A percentile compares a stretch with the other conserved stretches of the same genome.
Conservation (phyloP, 2,113 vertebrate genomes). For the Amphiprion percula region DNA sequence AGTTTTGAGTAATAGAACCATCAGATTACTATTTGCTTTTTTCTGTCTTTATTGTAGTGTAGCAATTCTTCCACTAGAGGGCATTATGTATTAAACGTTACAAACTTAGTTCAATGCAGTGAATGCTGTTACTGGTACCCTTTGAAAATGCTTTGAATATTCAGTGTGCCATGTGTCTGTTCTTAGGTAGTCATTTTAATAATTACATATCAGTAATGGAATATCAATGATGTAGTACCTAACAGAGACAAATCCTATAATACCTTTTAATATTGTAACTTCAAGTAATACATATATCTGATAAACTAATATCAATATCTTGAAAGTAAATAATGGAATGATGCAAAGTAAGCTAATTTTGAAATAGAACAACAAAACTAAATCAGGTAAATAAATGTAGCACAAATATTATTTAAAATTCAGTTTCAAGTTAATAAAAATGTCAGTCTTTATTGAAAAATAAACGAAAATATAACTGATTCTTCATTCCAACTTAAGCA, state of each 20-base stretch:
- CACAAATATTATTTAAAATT: neutral
- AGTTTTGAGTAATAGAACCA: neutral
- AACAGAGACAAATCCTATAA: no score
- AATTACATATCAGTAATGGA: no score
- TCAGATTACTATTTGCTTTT: neutral
- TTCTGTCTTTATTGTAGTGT: neutral
- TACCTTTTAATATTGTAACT: no score
- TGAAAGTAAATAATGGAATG: neutral
- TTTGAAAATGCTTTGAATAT: neutral
- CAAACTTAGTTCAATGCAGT: conserved; percentile 6
- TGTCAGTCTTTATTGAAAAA: neutral
- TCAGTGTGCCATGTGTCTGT: neutral
- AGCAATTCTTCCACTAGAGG: conserved; percentile 37
- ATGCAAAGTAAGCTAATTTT: neutral
- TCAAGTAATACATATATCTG: neutral
- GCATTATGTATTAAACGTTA: neutral
- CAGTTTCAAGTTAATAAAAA: neutral
- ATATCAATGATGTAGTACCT: no score
- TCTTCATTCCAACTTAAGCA: no score
- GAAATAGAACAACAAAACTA: neutral
- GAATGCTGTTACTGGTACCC: neutral
- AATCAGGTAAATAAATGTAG: no score
- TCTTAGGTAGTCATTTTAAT: neutral
- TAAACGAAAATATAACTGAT: no score
- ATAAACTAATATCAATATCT: no score